phyloP scores from a whole-genome alignment of 2,113 vertebrate genomes.

The Xerus inauris region DNA sequence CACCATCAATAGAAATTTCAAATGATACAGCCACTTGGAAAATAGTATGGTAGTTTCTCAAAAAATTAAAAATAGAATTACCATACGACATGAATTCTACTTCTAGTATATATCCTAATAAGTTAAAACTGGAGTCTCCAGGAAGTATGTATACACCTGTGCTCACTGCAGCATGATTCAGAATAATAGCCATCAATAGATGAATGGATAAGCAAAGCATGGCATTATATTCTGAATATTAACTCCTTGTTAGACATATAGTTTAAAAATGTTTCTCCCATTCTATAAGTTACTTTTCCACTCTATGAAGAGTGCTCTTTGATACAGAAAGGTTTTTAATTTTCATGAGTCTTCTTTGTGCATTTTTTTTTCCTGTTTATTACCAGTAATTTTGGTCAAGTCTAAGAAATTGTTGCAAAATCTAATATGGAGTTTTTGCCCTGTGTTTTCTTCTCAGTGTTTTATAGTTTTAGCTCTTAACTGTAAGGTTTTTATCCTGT shows the following conservation, averaged over 20 bases:
- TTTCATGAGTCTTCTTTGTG: neutral
- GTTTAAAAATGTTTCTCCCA: neutral
- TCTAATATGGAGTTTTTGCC: neutral
- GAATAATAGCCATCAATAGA: too few species aligned
- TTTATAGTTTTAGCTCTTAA: neutral
- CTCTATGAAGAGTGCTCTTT: neutral
- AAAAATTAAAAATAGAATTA: too few species aligned
- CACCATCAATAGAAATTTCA: too few species aligned
- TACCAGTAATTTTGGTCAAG: neutral
- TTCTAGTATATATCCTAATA: too few species aligned
- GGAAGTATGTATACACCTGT: too few species aligned
- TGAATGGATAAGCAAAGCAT: too few species aligned
- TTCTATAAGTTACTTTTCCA: neutral
- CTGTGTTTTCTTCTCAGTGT: neutral
- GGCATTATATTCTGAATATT: neutral
- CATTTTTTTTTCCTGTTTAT: neutral
- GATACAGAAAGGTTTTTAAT: neutral
- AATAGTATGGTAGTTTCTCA: too few species aligned
- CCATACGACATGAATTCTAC: too few species aligned
- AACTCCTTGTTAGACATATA: neutral
- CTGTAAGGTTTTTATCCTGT: neutral
- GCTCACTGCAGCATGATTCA: too few species aligned
- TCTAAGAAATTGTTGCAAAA: neutral
- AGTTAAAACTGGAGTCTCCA: too few species aligned
- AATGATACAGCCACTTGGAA: too few species aligned